phyloP scores from a whole-genome alignment of 2,113 vertebrate genomes.

The Hiodon alosoides region DNA sequence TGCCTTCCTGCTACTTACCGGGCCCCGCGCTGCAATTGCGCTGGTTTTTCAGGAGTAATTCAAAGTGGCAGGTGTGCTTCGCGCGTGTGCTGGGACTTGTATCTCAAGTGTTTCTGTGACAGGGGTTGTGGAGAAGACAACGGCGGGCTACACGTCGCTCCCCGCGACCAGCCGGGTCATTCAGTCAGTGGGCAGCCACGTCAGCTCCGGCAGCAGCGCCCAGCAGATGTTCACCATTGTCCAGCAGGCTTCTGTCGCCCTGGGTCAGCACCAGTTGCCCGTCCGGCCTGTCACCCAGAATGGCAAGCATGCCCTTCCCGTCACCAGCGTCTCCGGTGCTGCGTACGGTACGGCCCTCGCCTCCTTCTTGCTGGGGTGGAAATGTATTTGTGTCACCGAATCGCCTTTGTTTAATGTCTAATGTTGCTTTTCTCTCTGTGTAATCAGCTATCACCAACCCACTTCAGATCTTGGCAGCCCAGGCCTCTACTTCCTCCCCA shows the following conservation, averaged over 20 bases:
- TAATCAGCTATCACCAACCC: conserved; percentile 79
- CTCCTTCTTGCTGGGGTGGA: neutral
- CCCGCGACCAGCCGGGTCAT: conserved; percentile 77
- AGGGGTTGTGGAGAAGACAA: conserved; percentile 68
- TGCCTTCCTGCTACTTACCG: no score
- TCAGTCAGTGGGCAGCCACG: conserved; percentile 78
- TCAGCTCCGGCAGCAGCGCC: conserved; percentile 65
- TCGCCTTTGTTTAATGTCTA: neutral
- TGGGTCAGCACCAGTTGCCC: conserved; percentile 85
- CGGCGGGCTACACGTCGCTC: conserved; percentile 64
- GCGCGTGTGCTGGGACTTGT: no score
- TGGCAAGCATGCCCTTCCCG: conserved; percentile 77
- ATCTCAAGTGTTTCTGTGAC: neutral
- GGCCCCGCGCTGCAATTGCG: no score
- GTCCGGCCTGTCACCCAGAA: conserved; percentile 85
- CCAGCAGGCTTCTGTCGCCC: conserved; percentile 66
- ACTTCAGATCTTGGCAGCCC: conserved; percentile 89
- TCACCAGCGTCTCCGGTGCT: conserved; percentile 63
- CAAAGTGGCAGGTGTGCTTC: no score
- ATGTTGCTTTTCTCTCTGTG: neutral
- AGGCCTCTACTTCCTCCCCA: conserved; percentile 87
- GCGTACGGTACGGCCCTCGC: conserved; percentile 68
- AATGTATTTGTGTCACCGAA: neutral
- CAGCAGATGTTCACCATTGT: conserved; percentile 75
- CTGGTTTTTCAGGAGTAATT: no score